These are phyloP conservation scores for Xestia rhomboidea DNA, from an alignment of 2,888 invertebrate species.

Conservation along the genomic window DNA sequence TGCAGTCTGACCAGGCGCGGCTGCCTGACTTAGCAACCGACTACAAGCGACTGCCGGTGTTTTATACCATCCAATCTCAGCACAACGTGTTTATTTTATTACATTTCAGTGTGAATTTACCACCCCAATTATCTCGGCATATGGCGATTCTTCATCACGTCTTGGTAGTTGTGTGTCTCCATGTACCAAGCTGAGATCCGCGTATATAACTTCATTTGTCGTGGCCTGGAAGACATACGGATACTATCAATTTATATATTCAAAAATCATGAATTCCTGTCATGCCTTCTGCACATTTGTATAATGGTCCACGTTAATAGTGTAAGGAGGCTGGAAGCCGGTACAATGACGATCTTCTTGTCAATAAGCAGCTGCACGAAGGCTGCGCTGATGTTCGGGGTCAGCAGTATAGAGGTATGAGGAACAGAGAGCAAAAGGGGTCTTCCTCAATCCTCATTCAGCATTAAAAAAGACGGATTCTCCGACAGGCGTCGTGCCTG, in stretches of 20 bases:
- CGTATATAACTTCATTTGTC: conserved; percentile 12
- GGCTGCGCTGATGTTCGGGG: not conserved
- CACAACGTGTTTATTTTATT: not conserved
- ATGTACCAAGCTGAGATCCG: conserved; percentile 6
- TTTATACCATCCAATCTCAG: not conserved
- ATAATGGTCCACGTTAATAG: not conserved
- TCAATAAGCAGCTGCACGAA: not conserved
- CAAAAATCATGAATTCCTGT: not conserved
- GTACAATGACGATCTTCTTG: not conserved
- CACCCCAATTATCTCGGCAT: conserved; percentile 14
- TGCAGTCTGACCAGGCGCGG: not conserved
- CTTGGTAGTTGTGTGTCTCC: not conserved
- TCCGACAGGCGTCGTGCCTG: not conserved
- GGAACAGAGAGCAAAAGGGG: not conserved
- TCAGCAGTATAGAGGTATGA: not conserved
- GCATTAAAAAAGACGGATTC: not conserved
- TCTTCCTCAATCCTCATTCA: not conserved
- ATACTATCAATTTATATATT: not conserved
- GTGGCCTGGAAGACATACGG: not conserved
- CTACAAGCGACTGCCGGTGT: not conserved
- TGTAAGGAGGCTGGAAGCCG: not conserved
- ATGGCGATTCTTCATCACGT: conserved; percentile 7
- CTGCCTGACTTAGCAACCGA: not conserved
- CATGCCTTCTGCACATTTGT: not conserved
- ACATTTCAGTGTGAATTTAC: not conserved